These are phyloP conservation scores for Contarinia nasturtii DNA, from an alignment of 1,140 invertebrate genomes.

Conservation along the genomic window DNA sequence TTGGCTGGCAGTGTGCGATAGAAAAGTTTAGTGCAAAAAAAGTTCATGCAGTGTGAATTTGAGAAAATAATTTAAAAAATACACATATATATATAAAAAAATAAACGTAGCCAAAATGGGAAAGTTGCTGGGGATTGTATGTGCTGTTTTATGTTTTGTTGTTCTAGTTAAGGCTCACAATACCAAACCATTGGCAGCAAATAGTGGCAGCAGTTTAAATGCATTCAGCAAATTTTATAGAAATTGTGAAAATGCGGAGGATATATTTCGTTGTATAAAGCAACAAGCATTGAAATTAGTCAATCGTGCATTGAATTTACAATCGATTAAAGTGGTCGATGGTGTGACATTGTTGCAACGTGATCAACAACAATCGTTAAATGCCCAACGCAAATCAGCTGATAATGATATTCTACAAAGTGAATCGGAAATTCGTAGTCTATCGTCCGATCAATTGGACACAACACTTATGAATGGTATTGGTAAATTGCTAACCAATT, in stretches of 20 bases:
- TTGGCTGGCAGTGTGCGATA: too few relatives aligned
- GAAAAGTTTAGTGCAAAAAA: too few relatives aligned
- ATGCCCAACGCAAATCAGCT: constrained; percentile 23
- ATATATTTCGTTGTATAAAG: constrained; percentile 45
- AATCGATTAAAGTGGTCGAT: constrained; percentile 37
- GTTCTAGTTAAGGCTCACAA: neutral
- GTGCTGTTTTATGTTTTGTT: neutral
- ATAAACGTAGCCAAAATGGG: neutral
- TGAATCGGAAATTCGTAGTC: constrained; percentile 30
- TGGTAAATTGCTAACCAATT: constrained; percentile 34
- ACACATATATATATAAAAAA: too few relatives aligned
- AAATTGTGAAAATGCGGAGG: constrained; percentile 35
- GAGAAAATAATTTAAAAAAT: too few relatives aligned
- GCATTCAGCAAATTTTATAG: constrained; percentile 32
- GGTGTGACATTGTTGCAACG: constrained; percentile 32
- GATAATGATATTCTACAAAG: constrained; percentile 26
- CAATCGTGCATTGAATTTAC: constrained; percentile 38
- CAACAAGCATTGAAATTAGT: constrained; percentile 38
- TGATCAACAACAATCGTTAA: constrained; percentile 15
- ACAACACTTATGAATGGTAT: constrained; percentile 34
- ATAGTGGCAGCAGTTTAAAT: constrained; percentile 8
- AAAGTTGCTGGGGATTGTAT: neutral
- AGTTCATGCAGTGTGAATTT: too few relatives aligned
- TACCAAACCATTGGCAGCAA: constrained; percentile 1
- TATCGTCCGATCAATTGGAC: constrained; percentile 28